Conservation (phyloP, 2,888 invertebrate genomes). For the Endomychus coccineus region DNA sequence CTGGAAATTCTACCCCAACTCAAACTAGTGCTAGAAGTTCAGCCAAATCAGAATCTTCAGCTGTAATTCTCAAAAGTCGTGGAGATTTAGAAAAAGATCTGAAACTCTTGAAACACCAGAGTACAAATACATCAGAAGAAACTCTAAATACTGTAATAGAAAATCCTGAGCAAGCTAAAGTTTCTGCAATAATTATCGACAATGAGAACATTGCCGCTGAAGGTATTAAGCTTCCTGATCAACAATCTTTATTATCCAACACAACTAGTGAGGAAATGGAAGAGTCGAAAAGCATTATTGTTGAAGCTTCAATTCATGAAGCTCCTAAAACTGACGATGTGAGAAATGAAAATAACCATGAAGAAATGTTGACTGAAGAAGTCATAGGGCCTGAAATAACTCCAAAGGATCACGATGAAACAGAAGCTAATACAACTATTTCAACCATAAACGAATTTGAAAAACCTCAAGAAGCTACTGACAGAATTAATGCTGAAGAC, state of each 20-base stretch:
- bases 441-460: neutral
- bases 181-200: slow-evolving; percentile 1
- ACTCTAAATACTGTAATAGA: slow-evolving; percentile 17
- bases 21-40: slow-evolving; percentile 15
- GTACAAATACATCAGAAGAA: slow-evolving; percentile 29
- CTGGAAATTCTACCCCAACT: slow-evolving; percentile 17
- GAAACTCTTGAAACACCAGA: slow-evolving; percentile 20
- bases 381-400: slow-evolving; percentile 6
- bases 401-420: slow-evolving; percentile 4
- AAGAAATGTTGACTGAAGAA: slow-evolving; percentile 10
- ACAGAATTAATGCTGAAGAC: neutral
- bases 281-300: slow-evolving; percentile 33
- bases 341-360: slow-evolving; percentile 26
- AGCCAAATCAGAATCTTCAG: slow-evolving; percentile 10
- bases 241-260: slow-evolving; percentile 32
- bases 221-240: slow-evolving; percentile 20
- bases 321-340: slow-evolving; percentile 30
- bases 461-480: neutral
- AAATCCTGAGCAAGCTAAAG: slow-evolving; percentile 5
- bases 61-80: slow-evolving; percentile 5
- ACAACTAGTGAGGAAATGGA: slow-evolving; percentile 40
- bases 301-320: slow-evolving; percentile 41
- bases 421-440: neutral
- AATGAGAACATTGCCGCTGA: slow-evolving; percentile 6
- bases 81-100: slow-evolving; percentile 2